Evolutionary conservation across 2,888 invertebrate genomes (phyloP).

Genomic region (Sesia bembeciformis): DNA sequence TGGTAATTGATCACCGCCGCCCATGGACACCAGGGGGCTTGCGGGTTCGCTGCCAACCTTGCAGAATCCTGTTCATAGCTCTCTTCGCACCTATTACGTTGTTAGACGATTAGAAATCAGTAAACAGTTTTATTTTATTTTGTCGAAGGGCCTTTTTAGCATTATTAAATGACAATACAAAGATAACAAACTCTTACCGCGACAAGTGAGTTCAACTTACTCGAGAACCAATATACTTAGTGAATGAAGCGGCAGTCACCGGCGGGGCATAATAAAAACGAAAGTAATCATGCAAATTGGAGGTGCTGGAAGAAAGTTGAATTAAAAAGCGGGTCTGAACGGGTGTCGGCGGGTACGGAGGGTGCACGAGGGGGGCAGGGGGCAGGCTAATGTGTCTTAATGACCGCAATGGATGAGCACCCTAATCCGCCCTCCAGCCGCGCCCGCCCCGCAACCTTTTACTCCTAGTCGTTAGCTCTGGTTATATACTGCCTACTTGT

Average conservation of each 20-base stretch:
- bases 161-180: too few species aligned
- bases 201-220: not conserved
- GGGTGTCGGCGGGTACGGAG: slow-evolving; percentile 15
- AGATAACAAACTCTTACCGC: too few species aligned
- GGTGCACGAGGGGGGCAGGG: slow-evolving; percentile 14
- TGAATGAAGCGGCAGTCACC: slow-evolving; percentile 25
- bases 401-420: slow-evolving; percentile 69
- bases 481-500: slow-evolving; percentile 8
- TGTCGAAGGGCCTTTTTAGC: too few species aligned
- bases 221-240: slow-evolving; percentile 13
- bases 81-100: too few species aligned
- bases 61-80: too few species aligned
- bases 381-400: slow-evolving; percentile 66
- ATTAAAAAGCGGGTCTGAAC: slow-evolving; percentile 65
- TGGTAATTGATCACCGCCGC: too few species aligned
- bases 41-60: too few species aligned
- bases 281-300: slow-evolving; percentile 75
- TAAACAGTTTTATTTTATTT: too few species aligned
- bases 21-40: too few species aligned
- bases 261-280: slow-evolving; percentile 65
- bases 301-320: slow-evolving; percentile 65
- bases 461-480: slow-evolving; percentile 32
- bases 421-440: slow-evolving; percentile 50
- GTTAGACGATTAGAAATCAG: too few species aligned
- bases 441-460: slow-evolving; percentile 43